phyloP scores from a whole-genome alignment of 2,888 invertebrate species.

The Bembecia ichneumoniformis region DNA sequence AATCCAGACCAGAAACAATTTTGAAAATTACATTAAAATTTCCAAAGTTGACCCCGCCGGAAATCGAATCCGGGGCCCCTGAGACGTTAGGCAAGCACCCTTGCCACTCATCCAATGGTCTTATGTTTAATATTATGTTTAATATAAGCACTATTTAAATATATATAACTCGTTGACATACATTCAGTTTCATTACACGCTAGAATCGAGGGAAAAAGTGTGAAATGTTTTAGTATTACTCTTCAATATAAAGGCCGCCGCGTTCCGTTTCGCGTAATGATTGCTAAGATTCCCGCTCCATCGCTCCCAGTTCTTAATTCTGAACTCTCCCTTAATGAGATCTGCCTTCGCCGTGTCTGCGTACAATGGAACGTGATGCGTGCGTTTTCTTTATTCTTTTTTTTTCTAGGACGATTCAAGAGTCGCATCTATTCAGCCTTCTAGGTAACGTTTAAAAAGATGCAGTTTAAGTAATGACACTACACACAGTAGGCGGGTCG shows the following conservation, averaged over 20 bases:
- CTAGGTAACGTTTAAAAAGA: constrained; percentile 55
- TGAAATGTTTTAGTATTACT: background rate
- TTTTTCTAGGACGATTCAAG: constrained; percentile 34
- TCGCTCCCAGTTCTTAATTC: constrained; percentile 59
- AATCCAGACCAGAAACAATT: too few relatives aligned
- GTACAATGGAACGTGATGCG: constrained; percentile 63
- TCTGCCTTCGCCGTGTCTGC: constrained; percentile 58
- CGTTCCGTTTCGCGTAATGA: constrained; percentile 59
- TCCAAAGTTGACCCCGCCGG: too few relatives aligned
- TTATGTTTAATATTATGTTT: too few relatives aligned
- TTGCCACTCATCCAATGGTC: too few relatives aligned
- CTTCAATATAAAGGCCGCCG: constrained; percentile 6
- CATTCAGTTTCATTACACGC: background rate
- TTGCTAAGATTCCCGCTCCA: constrained; percentile 65
- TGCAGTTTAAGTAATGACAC: constrained; percentile 65
- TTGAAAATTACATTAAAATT: too few relatives aligned
- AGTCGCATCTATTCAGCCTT: constrained; percentile 52
- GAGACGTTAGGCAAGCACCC: too few relatives aligned
- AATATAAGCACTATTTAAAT: background rate
- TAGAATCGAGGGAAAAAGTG: background rate
- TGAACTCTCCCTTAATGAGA: constrained; percentile 63
- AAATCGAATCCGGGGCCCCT: too few relatives aligned
- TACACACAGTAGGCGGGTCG: constrained; percentile 24
- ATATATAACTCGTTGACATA: background rate
- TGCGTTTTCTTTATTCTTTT: constrained; percentile 44